Evolutionary conservation across 2,113 vertebrate genomes (phyloP), one percentile per base, ranked within the genome.

Genomic region (Verasper variegatus): DNA sequence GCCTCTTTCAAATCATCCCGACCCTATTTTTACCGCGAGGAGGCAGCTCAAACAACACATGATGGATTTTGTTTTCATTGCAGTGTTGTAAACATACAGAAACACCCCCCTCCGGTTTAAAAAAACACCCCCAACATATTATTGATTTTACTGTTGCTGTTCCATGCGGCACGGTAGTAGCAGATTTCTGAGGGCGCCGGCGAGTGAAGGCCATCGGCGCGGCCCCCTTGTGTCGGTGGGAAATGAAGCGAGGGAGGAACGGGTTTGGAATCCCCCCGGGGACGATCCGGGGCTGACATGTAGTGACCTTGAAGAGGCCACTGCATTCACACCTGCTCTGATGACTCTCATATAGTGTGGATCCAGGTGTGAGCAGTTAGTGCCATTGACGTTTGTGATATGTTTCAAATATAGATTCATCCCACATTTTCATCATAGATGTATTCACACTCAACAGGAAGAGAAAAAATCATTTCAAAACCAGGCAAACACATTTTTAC

Each of bases 81-180:
- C 62, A 27, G 76, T 63, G 64, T 35, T 45, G 78, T 79, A 60
- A 86, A 71, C 74, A 72, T 80, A 60, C 45, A 42, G 73, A 65
- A 49, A 23, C 65, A 35, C 4, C 20, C 35, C 24, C 24, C 24
- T 9, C 35, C 31, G 86, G 56, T 74, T 77, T 78, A 9, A 37
- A 35, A 76, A 76, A 26, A 26, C 1, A 27, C 3, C 24, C 23
- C 23, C 23, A 85, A 68, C 75, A 63, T 59, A 17, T 42, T 89
- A 92, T 91, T 86, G 86, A 92, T 93, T 87, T 79, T 73, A 51
- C 42, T 49, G 54, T 71, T 74, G 77, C 65, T 65, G 61, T 45
- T 78, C 67, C 60, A 45, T 72, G 73, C 72, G 52, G 67, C 9
- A 14, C n/a, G 27, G 35, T 60, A 20, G 76, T 49, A 47, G 27